Evolutionary conservation across 2,797 vertebrate species (phyloP).

Genomic region (Urophycis tenuis): DNA sequence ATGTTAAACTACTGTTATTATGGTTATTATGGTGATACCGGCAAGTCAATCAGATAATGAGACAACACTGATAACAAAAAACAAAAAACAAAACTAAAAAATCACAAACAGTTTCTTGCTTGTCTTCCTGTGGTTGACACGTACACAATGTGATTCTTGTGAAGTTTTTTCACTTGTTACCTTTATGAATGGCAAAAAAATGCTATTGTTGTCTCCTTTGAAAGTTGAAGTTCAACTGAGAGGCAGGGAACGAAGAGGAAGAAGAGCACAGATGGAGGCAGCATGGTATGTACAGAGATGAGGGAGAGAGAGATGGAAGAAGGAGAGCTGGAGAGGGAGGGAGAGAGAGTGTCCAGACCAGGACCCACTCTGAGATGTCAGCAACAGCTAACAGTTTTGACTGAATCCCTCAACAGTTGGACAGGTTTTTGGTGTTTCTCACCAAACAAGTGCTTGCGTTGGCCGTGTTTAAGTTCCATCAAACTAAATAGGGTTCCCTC

Average conservation of each 20-base stretch:
- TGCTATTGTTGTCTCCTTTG: too few species aligned
- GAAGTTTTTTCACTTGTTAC: background rate
- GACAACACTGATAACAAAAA: too few species aligned
- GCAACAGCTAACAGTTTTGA: conserved; percentile 57
- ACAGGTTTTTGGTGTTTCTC: conserved; percentile 56
- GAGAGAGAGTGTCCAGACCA: conserved; percentile 25
- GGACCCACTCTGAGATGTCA: conserved; percentile 38
- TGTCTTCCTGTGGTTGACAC: too few species aligned
- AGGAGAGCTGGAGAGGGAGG: background rate
- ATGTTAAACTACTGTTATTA: too few species aligned
- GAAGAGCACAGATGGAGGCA: background rate
- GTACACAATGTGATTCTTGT: background rate
- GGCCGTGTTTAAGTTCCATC: conserved; percentile 60
- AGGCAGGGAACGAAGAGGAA: background rate
- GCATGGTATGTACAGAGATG: conserved; percentile 1
- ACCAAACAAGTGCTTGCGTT: conserved; percentile 59
- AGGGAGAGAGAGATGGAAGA: background rate
- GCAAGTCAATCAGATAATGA: too few species aligned
- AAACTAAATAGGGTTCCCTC: conserved; percentile 58
- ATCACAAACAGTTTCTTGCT: too few species aligned
- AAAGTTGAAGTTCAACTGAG: background rate
- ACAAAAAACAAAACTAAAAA: too few species aligned
- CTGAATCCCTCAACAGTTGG: conserved; percentile 57
- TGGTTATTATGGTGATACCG: too few species aligned
- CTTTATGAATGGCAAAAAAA: background rate